Evolutionary conservation across 2,797 vertebrate genomes (phyloP).

Genomic region (Cuculus canorus): DNA sequence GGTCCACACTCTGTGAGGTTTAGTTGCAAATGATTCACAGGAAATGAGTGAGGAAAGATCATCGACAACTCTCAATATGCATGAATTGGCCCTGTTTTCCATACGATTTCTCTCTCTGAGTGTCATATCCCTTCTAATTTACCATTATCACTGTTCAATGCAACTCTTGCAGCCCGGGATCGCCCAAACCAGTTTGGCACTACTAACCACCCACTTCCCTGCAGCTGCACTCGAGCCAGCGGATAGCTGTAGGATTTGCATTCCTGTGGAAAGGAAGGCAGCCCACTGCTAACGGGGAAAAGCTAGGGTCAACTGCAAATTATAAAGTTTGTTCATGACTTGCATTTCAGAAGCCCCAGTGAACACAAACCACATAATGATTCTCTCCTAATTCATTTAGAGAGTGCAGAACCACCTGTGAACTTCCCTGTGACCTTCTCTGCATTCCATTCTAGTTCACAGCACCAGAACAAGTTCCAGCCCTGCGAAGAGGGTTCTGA

Average conservation of each 20-base stretch:
- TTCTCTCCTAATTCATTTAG: neutral
- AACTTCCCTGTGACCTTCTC: neutral
- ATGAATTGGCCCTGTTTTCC: neutral
- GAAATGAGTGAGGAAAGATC: neutral
- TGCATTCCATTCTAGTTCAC: neutral
- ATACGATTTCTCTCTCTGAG: neutral
- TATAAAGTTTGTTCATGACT: neutral
- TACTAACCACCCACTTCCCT: fast-evolving
- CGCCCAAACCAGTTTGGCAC: neutral
- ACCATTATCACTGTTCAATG: neutral
- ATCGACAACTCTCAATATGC: neutral
- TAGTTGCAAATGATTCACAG: neutral
- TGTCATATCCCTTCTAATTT: neutral
- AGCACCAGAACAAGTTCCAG: neutral
- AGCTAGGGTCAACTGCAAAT: neutral
- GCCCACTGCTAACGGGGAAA: fast-evolving
- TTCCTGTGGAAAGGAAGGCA: neutral
- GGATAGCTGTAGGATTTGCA: neutral
- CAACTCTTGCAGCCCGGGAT: neutral
- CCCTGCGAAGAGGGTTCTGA: neutral
- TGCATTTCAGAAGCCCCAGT: neutral
- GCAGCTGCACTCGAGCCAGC: neutral
- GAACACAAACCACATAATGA: neutral
- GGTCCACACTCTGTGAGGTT: neutral
- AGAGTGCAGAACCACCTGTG: neutral